phyloP scores from a whole-genome alignment of 2,113 vertebrate genomes.

The Ahaetulla prasina region DNA sequence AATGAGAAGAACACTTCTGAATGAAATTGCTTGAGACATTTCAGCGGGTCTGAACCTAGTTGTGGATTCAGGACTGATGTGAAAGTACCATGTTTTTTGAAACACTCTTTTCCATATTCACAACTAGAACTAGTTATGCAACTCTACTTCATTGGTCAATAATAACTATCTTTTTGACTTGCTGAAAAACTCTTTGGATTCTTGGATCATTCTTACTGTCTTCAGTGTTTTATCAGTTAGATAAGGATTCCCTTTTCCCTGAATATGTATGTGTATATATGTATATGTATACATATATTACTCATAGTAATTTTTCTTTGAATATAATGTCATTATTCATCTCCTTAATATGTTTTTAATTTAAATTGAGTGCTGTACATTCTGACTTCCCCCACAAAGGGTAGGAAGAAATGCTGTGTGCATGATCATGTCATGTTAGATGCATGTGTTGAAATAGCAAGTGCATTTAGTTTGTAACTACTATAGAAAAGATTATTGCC shows the following conservation, averaged over 20 bases:
- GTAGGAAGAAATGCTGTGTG: conserved; percentile 72
- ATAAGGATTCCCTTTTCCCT: conserved; percentile 59
- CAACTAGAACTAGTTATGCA: conserved; percentile 42
- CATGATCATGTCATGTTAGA: conserved; percentile 71
- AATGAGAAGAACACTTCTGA: conserved; percentile 60
- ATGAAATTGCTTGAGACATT: conserved; percentile 69
- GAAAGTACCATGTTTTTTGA: conserved; percentile 36
- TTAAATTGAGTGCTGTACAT: conserved; percentile 73
- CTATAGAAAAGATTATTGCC: conserved; percentile 68
- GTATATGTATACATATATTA: not conserved
- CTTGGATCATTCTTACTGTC: conserved; percentile 69
- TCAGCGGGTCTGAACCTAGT: conserved; percentile 70
- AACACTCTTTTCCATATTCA: conserved; percentile 43
- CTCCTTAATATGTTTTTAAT: conserved; percentile 46
- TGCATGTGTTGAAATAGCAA: conserved; percentile 72
- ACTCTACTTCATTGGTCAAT: conserved; percentile 43
- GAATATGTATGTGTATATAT: not conserved
- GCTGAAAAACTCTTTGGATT: conserved; percentile 44
- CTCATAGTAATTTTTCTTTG: conserved; percentile 54
- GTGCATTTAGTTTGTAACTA: conserved; percentile 63
- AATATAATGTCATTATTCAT: conserved; percentile 44
- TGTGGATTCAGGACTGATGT: conserved; percentile 26
- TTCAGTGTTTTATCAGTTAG: conserved; percentile 79
- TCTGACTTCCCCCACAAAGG: conserved; percentile 69
- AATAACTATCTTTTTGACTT: conserved; percentile 31